Conservation (phyloP, 2,888 invertebrate genomes). For the Endomychus coccineus region DNA sequence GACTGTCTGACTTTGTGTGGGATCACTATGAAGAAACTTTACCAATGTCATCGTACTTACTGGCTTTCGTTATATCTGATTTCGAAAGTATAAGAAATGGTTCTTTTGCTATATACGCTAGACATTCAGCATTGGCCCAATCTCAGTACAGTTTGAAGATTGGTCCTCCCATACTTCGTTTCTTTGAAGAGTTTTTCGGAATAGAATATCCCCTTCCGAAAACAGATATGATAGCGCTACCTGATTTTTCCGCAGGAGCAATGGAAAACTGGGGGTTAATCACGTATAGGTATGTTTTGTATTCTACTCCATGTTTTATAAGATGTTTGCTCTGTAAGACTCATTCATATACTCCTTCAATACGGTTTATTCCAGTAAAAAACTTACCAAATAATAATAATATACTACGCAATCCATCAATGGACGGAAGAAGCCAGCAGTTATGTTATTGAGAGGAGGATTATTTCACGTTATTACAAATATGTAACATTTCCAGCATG, state of each 20-base stretch:
- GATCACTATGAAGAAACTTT: slow-evolving; percentile 71
- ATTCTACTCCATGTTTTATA: no score
- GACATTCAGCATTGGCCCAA: slow-evolving; percentile 61
- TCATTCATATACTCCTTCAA: no score
- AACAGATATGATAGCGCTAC: slow-evolving; percentile 87
- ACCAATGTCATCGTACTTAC: slow-evolving; percentile 85
- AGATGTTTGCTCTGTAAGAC: no score
- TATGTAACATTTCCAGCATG: no score
- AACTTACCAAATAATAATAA: not conserved
- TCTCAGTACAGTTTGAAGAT: slow-evolving; percentile 69
- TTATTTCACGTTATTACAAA: no score
- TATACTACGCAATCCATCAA: no score
- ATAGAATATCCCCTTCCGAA: slow-evolving; percentile 73
- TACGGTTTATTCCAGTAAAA: slow-evolving; percentile 3
- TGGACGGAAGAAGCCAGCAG: no score
- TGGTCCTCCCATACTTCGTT: slow-evolving; percentile 64
- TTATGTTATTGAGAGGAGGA: no score
- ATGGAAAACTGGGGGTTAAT: slow-evolving; percentile 87
- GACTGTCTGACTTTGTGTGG: slow-evolving; percentile 56
- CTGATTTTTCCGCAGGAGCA: slow-evolving; percentile 82
- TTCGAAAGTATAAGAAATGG: slow-evolving; percentile 53
- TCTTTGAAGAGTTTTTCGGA: slow-evolving; percentile 66
- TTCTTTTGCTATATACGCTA: slow-evolving; percentile 62
- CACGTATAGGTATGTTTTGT: slow-evolving; percentile 67
- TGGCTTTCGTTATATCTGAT: slow-evolving; percentile 78